phyloP scores from a whole-genome alignment of 2,888 invertebrate genomes.

The Thymelicus sylvestris region DNA sequence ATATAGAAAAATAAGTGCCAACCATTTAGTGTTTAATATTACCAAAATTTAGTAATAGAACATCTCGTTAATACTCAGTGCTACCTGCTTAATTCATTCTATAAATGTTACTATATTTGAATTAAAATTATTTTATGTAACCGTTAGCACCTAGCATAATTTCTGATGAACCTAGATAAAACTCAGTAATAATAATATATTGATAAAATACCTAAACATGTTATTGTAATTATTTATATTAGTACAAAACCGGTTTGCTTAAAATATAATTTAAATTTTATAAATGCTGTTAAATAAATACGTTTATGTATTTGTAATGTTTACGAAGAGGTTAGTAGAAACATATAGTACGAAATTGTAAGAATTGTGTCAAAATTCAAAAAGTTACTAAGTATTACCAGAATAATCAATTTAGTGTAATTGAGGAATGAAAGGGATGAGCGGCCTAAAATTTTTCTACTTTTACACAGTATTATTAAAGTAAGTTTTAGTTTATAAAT shows the following conservation, averaged over 20 bases:
- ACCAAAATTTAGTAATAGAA: not conserved
- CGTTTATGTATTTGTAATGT: slow-evolving; percentile 1
- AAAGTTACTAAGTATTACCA: not conserved
- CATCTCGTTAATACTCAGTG: not conserved
- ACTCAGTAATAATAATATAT: too few species aligned
- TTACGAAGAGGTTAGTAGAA: not conserved
- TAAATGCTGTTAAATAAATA: not conserved
- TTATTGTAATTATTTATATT: too few species aligned
- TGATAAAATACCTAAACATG: too few species aligned
- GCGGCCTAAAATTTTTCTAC: slow-evolving; percentile 57
- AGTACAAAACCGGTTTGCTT: not conserved
- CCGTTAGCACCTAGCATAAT: too few species aligned
- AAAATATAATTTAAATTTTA: not conserved
- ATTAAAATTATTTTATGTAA: too few species aligned
- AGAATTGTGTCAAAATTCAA: not conserved
- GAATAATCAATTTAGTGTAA: not conserved
- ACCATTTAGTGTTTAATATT: not conserved
- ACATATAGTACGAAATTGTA: not conserved
- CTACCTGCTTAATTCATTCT: not conserved
- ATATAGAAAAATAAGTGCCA: too few species aligned
- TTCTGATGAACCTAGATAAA: too few species aligned
- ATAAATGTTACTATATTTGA: too few species aligned
- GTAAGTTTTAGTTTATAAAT: slow-evolving; percentile 47
- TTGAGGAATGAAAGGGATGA: slow-evolving; percentile 8
- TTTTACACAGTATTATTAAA: slow-evolving; percentile 71